Percentiles rank a stretch among this genome's conserved stretches.
These are phyloP conservation scores for Cladopsammia gracilis DNA, from an alignment of 64 coral and sea anemone genomes.

Conservation along the genomic window DNA sequence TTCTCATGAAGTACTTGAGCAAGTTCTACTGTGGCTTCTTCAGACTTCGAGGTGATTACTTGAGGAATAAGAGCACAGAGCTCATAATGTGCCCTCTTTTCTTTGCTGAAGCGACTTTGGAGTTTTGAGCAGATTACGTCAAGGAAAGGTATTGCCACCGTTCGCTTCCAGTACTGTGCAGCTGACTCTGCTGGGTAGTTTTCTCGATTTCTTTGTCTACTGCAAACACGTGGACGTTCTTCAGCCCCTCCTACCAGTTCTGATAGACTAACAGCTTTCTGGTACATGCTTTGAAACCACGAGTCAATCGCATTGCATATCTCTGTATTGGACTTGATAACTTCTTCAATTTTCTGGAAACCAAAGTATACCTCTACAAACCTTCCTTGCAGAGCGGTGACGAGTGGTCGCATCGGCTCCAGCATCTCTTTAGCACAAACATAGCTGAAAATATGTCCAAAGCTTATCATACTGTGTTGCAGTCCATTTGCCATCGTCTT, in stretches of 20 bases:
- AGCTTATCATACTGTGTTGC: conserved; percentile 47
- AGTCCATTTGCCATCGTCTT: conserved; percentile 5
- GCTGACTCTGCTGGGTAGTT: conserved; percentile 54
- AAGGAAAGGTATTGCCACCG: conserved; percentile 45
- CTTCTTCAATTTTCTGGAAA: conserved; percentile 71
- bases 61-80: conserved; percentile 57
- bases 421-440: conserved; percentile 71
- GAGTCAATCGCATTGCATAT: conserved; percentile 52
- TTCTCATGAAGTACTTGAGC: conserved; percentile 65
- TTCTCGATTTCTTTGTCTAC: conserved; percentile 51
- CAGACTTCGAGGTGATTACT: conserved; percentile 2
- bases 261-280: conserved; percentile 41
- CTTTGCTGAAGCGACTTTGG: conserved; percentile 35
- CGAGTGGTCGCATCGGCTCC: conserved; percentile 71
- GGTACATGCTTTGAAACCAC: conserved; percentile 47
- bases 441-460: conserved; percentile 50
- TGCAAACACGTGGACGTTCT: conserved; percentile 51
- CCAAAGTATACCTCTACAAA: conserved; percentile 68
- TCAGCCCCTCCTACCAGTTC: conserved; percentile 36
- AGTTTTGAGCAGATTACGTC: conserved; percentile 42
- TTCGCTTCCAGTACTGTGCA: conserved; percentile 53
- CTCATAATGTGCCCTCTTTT: conserved; percentile 73
- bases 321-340: conserved; percentile 42
- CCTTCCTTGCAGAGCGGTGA: conserved; percentile 63
- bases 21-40: conserved; percentile 31